phyloP scores from a whole-genome alignment of 1,140 invertebrate species.

The Scaptomyza hsui region DNA sequence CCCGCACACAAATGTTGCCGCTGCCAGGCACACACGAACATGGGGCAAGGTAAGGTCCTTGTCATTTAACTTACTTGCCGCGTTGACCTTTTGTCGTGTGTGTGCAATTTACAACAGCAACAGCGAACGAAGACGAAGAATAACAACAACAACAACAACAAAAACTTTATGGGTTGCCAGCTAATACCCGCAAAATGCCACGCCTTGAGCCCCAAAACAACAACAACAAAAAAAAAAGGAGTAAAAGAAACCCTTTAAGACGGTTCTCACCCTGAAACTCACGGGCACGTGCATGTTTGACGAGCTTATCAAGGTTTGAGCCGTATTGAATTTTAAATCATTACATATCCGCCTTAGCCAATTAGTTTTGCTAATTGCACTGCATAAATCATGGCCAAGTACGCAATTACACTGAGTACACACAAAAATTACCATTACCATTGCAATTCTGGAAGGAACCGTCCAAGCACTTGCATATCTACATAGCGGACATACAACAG shows the following conservation, averaged over 20 bases:
- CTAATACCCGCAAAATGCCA: slow-evolving; percentile 67
- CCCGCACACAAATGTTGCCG: slow-evolving; percentile 25
- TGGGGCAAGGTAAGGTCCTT: slow-evolving; percentile 74
- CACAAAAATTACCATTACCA: neutral
- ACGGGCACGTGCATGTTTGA: slow-evolving; percentile 63
- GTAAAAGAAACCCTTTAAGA: neutral
- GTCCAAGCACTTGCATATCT: slow-evolving; percentile 8
- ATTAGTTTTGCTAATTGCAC: slow-evolving; percentile 67
- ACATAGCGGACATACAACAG: slow-evolving; percentile 5
- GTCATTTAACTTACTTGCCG: slow-evolving; percentile 77
- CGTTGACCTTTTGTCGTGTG: slow-evolving; percentile 71
- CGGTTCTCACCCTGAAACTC: neutral
- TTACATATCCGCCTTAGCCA: slow-evolving; percentile 65
- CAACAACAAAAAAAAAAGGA: neutral
- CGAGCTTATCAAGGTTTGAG: slow-evolving; percentile 72
- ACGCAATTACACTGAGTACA: slow-evolving; percentile 36
- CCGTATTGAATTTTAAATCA: slow-evolving; percentile 76
- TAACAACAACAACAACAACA: slow-evolving; percentile 24
- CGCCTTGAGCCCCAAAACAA: slow-evolving; percentile 58
- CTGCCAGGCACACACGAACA: slow-evolving; percentile 35
- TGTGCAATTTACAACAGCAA: slow-evolving; percentile 51
- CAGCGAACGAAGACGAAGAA: slow-evolving; percentile 2
- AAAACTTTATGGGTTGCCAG: slow-evolving; percentile 41
- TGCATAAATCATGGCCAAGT: slow-evolving; percentile 66
- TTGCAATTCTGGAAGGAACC: slow-evolving; percentile 5